These are phyloP conservation scores for Argynnis bischoffii DNA, from an alignment of 2,888 invertebrate genomes.

Conservation along the genomic window DNA sequence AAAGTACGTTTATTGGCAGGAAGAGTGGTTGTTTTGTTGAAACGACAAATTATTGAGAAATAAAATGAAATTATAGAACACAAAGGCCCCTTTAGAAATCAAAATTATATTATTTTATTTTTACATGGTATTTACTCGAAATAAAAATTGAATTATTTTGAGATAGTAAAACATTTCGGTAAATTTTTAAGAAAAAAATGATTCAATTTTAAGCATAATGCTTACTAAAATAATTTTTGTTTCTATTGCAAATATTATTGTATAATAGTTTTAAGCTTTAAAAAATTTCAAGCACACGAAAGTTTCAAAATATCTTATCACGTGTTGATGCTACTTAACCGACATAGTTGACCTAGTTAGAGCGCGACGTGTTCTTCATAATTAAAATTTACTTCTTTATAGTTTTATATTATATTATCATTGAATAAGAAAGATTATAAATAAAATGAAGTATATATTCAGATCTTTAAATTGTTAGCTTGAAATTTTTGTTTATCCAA, in stretches of 20 bases:
- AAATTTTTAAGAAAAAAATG: neutral
- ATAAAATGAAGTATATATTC: too few relatives aligned
- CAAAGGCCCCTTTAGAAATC: neutral
- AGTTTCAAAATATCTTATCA: constrained; percentile 21
- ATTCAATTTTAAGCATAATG: too few relatives aligned
- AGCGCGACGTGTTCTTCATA: constrained; percentile 17
- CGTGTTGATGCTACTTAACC: constrained; percentile 24
- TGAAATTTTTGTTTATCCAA: too few relatives aligned
- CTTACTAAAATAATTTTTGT: too few relatives aligned
- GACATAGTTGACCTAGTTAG: constrained; percentile 24
- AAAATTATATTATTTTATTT: neutral
- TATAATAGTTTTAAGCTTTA: neutral
- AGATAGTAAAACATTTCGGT: neutral
- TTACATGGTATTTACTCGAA: neutral
- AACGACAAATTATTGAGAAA: constrained; percentile 26
- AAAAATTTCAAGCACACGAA: constrained; percentile 2
- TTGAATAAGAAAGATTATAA: too few relatives aligned
- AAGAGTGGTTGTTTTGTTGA: constrained; percentile 27
- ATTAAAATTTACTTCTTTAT: constrained; percentile 17
- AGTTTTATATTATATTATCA: neutral
- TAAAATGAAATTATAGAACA: constrained; percentile 11
- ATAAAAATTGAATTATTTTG: too few relatives aligned
- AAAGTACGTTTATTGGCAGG: constrained; percentile 24
- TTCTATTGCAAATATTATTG: too few relatives aligned
- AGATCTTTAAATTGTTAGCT: too few relatives aligned